Evolutionary conservation across 2,888 invertebrate genomes (phyloP).

Genomic region (Pharmacophagus antenor): DNA sequence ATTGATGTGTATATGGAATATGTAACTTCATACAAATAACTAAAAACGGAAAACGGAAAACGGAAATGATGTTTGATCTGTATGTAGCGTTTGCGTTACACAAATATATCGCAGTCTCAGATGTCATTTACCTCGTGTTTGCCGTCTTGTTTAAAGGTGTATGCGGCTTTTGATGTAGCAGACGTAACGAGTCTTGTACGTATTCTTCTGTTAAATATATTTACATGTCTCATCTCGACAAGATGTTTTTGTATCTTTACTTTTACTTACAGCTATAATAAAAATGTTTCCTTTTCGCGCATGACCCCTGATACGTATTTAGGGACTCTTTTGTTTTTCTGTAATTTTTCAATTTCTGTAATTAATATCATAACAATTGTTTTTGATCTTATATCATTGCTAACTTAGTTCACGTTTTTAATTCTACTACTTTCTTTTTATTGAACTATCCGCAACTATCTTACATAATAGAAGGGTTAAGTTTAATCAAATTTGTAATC

Average conservation of each 20-base stretch:
- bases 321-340: no score
- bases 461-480: no score
- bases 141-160: constrained; percentile 22
- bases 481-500: no score
- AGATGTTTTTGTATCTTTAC: neutral
- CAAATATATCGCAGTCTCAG: constrained; percentile 26
- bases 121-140: constrained; percentile 19
- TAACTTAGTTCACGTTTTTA: no score
- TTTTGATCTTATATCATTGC: no score
- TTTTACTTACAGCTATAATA: neutral
- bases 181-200: constrained; percentile 17
- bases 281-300: no score
- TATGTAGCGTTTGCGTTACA: constrained; percentile 8
- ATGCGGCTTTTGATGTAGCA: constrained; percentile 16
- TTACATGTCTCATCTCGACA: neutral
- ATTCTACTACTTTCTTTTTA: no score
- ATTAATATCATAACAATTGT: no score
- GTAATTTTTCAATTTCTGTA: no score
- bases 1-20: neutral
- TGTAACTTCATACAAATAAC: neutral
- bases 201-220: neutral
- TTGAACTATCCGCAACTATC: no score
- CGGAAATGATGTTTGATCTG: constrained; percentile 16
- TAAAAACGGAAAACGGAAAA: neutral
- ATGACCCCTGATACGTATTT: no score